These are phyloP conservation scores for Volucella inanis DNA, from an alignment of 2,888 invertebrate species.

Conservation along the genomic window DNA sequence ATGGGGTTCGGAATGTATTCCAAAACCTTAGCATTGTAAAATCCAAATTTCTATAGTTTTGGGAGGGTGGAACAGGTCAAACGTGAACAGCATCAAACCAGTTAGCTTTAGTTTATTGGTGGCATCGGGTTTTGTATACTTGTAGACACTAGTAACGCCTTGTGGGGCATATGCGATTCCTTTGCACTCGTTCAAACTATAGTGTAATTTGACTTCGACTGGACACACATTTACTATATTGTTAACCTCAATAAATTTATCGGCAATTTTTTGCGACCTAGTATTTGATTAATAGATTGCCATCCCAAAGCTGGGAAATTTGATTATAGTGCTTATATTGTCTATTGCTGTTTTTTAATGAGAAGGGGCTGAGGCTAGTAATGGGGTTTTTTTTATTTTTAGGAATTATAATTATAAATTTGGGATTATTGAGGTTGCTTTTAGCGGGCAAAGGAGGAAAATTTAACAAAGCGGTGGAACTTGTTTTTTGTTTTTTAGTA, in stretches of 20 bases:
- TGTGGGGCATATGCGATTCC: too few relatives aligned
- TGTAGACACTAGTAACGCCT: too few relatives aligned
- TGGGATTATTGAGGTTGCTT: not conserved
- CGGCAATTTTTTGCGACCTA: not conserved
- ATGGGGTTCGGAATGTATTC: conserved; percentile 29
- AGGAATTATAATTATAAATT: conserved; percentile 11
- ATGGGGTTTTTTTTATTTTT: conserved; percentile 3
- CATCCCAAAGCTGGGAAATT: not conserved
- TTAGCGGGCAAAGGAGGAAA: conserved; percentile 1
- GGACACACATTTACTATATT: too few relatives aligned
- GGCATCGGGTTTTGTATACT: too few relatives aligned
- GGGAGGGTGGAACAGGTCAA: conserved; percentile 8
- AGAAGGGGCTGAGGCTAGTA: too few relatives aligned
- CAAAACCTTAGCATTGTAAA: conserved; percentile 20
- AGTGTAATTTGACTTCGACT: not conserved
- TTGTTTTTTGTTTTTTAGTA: conserved; percentile 10
- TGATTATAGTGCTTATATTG: not conserved
- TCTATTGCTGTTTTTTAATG: too few relatives aligned
- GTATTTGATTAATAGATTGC: not conserved
- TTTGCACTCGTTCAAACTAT: not conserved
- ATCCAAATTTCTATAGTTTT: conserved; percentile 29
- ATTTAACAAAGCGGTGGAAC: not conserved
- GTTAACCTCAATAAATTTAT: too few relatives aligned
- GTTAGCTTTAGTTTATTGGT: too few relatives aligned
- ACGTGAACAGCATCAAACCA: not conserved